Conservation (phyloP, 2,888 invertebrate species). For the Trissonchulus sp. region DNA sequence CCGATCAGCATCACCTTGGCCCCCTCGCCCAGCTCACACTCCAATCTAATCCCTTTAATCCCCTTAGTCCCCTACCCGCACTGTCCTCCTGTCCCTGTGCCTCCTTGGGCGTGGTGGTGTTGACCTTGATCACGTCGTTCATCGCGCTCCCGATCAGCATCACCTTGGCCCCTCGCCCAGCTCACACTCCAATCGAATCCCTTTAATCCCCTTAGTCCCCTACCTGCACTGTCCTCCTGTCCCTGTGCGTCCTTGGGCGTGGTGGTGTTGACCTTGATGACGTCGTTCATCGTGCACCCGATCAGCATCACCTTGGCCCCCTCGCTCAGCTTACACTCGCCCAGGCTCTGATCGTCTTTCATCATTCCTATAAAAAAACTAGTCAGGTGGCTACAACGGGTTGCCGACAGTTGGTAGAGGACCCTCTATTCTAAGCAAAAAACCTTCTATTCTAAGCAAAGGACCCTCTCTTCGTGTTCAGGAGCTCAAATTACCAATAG, state of each 20-base stretch:
- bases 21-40: conserved; percentile 70
- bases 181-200: conserved; percentile 70
- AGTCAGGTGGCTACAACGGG: too few species aligned
- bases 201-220: conserved; percentile 54
- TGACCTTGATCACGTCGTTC: conserved; percentile 75
- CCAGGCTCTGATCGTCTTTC: conserved; percentile 63
- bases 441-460: too few species aligned
- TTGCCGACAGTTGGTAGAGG: too few species aligned
- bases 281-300: conserved; percentile 78
- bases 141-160: conserved; percentile 85
- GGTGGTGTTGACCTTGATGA: conserved; percentile 65
- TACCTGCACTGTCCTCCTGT: conserved; percentile 46
- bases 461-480: too few species aligned
- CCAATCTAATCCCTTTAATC: too few species aligned
- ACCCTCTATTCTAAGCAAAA: too few species aligned
- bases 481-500: too few species aligned
- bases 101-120: conserved; percentile 40
- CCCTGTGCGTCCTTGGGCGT: conserved; percentile 47
- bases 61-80: too few species aligned
- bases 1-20: conserved; percentile 86
- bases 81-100: conserved; percentile 49
- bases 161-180: conserved; percentile 75
- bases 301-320: conserved; percentile 83
- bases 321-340: conserved; percentile 69
- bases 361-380: conserved; percentile 22